These are phyloP conservation scores for Rhadinocentrus ornatus DNA, from an alignment of 2,797 vertebrate genomes.

Conservation along the genomic window DNA sequence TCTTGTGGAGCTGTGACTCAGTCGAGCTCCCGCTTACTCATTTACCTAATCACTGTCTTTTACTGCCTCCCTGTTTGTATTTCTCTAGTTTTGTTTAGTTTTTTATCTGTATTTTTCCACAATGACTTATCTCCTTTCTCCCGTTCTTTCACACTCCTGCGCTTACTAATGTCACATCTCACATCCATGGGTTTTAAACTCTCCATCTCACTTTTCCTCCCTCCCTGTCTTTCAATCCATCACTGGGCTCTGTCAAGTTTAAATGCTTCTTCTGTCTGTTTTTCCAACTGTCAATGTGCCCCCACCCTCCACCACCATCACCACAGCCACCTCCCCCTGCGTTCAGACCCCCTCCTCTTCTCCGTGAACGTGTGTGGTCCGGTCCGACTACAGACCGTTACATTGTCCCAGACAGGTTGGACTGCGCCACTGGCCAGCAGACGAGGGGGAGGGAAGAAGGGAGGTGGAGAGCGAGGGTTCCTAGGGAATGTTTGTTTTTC, in stretches of 20 bases:
- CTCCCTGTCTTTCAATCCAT: constrained; percentile 55
- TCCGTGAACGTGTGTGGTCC: constrained; percentile 74
- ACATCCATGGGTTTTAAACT: constrained; percentile 25
- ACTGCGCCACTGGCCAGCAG: constrained; percentile 74
- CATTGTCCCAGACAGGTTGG: constrained; percentile 83
- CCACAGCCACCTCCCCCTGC: constrained; percentile 39
- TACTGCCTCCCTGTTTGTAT: constrained; percentile 46
- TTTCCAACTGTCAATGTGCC: constrained; percentile 69
- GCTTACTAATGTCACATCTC: constrained; percentile 17
- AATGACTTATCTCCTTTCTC: constrained; percentile 35
- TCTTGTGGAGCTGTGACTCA: constrained; percentile 65
- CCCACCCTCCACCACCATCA: not conserved
- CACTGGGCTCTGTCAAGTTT: constrained; percentile 56
- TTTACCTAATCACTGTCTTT: constrained; percentile 58
- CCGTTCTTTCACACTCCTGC: not conserved
- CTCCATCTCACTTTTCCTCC: constrained; percentile 25
- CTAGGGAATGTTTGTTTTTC: constrained; percentile 83
- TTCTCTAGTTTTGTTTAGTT: constrained; percentile 11
- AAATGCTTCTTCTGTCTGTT: constrained; percentile 63
- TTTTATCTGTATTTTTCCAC: constrained; percentile 36
- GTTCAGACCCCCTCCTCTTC: constrained; percentile 29
- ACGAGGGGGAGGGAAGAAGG: constrained; percentile 36
- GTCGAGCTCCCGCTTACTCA: constrained; percentile 60
- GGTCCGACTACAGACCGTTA: constrained; percentile 79
- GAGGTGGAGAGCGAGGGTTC: constrained; percentile 62